Percentiles rank a stretch among this genome's conserved stretches.
phyloP scores from a whole-genome alignment of 2,888 invertebrate genomes.

The Biston betularia region DNA sequence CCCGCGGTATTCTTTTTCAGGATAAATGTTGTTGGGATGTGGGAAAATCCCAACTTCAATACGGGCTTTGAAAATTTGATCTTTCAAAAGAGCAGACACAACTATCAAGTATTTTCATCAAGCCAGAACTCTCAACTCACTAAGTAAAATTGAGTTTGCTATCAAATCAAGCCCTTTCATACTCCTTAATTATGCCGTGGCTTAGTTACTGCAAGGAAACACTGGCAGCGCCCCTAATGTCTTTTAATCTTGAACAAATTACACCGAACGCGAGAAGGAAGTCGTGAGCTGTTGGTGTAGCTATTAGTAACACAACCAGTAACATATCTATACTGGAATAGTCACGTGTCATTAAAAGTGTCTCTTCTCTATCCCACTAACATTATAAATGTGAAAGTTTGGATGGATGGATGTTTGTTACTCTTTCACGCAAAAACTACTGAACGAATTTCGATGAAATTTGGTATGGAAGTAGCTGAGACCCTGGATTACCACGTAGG shows the following conservation, averaged over 20 bases:
- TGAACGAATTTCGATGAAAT: too few relatives aligned
- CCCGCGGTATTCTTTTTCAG: too few relatives aligned
- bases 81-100: background rate
- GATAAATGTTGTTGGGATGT: background rate
- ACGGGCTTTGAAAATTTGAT: background rate
- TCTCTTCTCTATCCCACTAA: too few relatives aligned
- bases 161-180: slow-evolving; percentile 25
- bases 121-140: slow-evolving; percentile 3
- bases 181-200: slow-evolving; percentile 28
- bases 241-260: slow-evolving; percentile 47
- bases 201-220: slow-evolving; percentile 30
- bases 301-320: slow-evolving; percentile 27
- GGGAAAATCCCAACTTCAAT: background rate
- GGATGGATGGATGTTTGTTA: too few relatives aligned
- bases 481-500: too few relatives aligned
- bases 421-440: too few relatives aligned
- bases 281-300: slow-evolving; percentile 26
- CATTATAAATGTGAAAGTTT: too few relatives aligned
- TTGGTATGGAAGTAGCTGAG: too few relatives aligned
- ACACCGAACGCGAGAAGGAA: slow-evolving; percentile 28
- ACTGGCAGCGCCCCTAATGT: slow-evolving; percentile 41
- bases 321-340: background rate
- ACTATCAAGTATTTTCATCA: slow-evolving; percentile 18
- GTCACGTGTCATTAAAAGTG: background rate
- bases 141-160: slow-evolving; percentile 27